phyloP scores from a whole-genome alignment of 2,797 vertebrate species.

The Heteromormyrus szaboi region DNA sequence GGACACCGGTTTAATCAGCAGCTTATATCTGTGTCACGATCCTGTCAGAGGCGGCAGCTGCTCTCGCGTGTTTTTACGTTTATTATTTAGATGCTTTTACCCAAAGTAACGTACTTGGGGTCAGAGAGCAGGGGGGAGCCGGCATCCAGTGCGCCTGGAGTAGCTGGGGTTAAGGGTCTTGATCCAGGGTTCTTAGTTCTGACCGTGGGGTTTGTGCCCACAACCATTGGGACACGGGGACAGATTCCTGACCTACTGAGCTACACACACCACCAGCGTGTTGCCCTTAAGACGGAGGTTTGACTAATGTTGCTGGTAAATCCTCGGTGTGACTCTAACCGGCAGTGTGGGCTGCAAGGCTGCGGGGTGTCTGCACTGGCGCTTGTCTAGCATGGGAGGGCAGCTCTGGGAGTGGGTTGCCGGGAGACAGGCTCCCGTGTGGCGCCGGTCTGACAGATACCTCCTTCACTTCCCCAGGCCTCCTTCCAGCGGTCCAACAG shows the following conservation, averaged over 20 bases:
- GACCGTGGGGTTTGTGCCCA: not conserved
- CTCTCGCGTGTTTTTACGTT: not conserved
- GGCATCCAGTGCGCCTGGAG: not conserved
- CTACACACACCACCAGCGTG: not conserved
- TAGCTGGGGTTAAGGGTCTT: not conserved
- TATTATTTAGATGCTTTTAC: not conserved
- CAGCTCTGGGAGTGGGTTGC: not conserved
- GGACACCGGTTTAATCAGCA: not conserved
- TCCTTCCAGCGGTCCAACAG: conserved; percentile 96
- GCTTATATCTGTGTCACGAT: not conserved
- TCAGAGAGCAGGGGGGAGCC: not conserved
- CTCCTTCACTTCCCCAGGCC: conserved; percentile 58
- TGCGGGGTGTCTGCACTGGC: not conserved
- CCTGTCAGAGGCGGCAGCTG: not conserved
- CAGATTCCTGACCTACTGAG: not conserved
- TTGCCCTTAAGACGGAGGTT: not conserved
- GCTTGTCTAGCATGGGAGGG: not conserved
- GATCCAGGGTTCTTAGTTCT: not conserved
- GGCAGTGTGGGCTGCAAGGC: not conserved
- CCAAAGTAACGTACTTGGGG: not conserved
- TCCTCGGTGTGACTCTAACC: not conserved
- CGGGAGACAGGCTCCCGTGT: not conserved
- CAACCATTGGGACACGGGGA: not conserved
- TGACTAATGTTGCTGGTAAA: not conserved
- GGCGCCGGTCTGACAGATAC: not conserved